Conservation (phyloP, 2,888 invertebrate species). For the Zaprionus obscuricornis region DNA sequence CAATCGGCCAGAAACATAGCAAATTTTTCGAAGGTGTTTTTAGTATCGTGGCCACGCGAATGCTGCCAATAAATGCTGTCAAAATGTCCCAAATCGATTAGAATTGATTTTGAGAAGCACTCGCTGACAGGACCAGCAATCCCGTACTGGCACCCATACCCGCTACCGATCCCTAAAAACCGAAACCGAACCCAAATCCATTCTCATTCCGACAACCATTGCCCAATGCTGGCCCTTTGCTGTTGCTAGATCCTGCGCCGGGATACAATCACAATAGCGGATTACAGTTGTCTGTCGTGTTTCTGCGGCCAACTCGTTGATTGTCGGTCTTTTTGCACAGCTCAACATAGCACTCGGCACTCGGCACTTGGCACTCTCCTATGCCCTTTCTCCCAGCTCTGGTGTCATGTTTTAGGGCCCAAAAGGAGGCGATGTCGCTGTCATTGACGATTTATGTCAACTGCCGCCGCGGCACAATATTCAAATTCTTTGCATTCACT, state of each 20-base stretch:
- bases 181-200: no score
- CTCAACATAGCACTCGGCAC: no score
- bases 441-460: slow-evolving; percentile 83
- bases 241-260: background rate
- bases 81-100: slow-evolving; percentile 79
- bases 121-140: slow-evolving; percentile 57
- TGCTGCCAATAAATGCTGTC: slow-evolving; percentile 78
- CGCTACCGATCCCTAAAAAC: slow-evolving; percentile 18
- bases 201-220: no score
- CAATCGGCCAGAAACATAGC: slow-evolving; percentile 11
- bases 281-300: slow-evolving; percentile 78
- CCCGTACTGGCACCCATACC: slow-evolving; percentile 22
- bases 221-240: no score
- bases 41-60: slow-evolving; percentile 71
- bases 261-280: slow-evolving; percentile 64
- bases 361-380: slow-evolving; percentile 10
- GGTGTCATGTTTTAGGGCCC: slow-evolving; percentile 69
- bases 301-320: slow-evolving; percentile 55
- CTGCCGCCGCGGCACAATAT: slow-evolving; percentile 77
- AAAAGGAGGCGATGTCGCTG: slow-evolving; percentile 79
- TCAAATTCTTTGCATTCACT: slow-evolving; percentile 82
- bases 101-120: slow-evolving; percentile 76
- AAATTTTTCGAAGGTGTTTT: slow-evolving; percentile 64
- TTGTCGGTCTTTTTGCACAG: slow-evolving; percentile 52
- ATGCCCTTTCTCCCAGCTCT: slow-evolving; percentile 3